Percentiles rank a stretch among this genome's conserved stretches.
Conservation (phyloP, 2,888 invertebrate genomes). For the Griposia aprilina region DNA sequence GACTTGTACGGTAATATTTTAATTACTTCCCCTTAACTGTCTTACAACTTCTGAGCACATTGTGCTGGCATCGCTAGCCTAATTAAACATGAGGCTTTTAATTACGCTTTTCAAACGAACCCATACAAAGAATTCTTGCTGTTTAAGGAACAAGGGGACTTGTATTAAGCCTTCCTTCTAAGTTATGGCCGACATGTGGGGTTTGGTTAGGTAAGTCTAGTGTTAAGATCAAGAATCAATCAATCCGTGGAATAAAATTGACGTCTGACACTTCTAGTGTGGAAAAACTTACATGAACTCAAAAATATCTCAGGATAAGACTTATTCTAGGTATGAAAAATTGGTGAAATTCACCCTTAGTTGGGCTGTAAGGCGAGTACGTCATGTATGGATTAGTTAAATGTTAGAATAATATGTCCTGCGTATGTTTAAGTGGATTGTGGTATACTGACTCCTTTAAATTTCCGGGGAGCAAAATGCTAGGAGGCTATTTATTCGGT, state of each 20-base stretch:
- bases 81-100: slow-evolving; percentile 82
- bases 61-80: slow-evolving; percentile 71
- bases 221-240: slow-evolving; percentile 26
- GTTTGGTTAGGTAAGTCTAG: slow-evolving; percentile 26
- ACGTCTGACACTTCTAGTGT: too few species aligned
- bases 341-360: background rate
- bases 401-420: slow-evolving; percentile 11
- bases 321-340: too few species aligned
- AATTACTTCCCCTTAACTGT: slow-evolving; percentile 83
- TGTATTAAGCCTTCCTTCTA: slow-evolving; percentile 6
- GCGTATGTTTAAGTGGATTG: background rate
- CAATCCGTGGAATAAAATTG: too few species aligned
- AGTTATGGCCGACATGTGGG: slow-evolving; percentile 15
- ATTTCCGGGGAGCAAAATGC: background rate
- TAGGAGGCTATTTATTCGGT: background rate
- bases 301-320: too few species aligned
- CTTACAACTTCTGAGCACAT: slow-evolving; percentile 79
- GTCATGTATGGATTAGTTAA: slow-evolving; percentile 17
- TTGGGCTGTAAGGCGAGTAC: slow-evolving; percentile 10
- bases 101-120: slow-evolving; percentile 76
- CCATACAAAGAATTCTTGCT: slow-evolving; percentile 54
- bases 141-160: slow-evolving; percentile 26
- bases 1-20: slow-evolving; percentile 84
- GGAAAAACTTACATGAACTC: too few species aligned
- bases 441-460: background rate